phyloP scores from a whole-genome alignment of 2,113 vertebrate genomes.

The Clarias batrachus region DNA sequence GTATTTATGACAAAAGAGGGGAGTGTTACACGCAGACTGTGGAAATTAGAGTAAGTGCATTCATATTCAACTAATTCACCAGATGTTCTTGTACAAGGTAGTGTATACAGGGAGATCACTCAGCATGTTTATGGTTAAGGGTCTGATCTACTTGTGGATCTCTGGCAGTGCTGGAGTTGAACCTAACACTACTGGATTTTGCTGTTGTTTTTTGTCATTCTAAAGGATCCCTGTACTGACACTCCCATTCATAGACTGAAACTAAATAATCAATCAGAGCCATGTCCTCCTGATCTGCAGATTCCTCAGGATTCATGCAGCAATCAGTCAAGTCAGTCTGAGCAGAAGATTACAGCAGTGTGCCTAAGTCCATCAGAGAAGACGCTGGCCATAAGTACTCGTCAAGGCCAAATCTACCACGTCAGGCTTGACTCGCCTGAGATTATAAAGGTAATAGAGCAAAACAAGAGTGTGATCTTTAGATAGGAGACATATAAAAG shows the following conservation, averaged over 20 bases:
- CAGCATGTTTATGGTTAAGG: neutral
- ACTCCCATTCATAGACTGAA: too few species aligned
- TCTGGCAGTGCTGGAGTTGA: conserved; percentile 47
- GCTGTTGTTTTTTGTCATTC: too few species aligned
- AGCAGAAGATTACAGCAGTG: neutral
- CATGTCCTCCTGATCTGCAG: neutral
- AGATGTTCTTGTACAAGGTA: conserved; percentile 56
- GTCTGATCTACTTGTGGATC: too few species aligned
- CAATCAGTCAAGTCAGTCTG: neutral
- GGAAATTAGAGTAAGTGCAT: conserved; percentile 80
- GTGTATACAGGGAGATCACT: neutral
- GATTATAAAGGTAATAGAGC: conserved; percentile 58
- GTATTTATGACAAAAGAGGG: conserved; percentile 80
- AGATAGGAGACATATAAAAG: neutral
- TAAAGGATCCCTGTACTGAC: neutral
- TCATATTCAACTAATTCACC: neutral
- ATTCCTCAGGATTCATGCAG: neutral
- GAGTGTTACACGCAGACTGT: conserved; percentile 76
- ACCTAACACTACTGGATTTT: conserved; percentile 57
- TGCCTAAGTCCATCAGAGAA: conserved; percentile 81
- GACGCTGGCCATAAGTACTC: conserved; percentile 77
- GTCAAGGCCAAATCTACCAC: conserved; percentile 81
- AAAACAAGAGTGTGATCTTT: neutral
- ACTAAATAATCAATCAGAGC: neutral
- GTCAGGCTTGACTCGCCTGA: conserved; percentile 74